Percentiles rank a stretch among this genome's conserved stretches.
Evolutionary conservation across 2,113 vertebrate species (phyloP).

Genomic region (Hippoglossus stenolepis): DNA sequence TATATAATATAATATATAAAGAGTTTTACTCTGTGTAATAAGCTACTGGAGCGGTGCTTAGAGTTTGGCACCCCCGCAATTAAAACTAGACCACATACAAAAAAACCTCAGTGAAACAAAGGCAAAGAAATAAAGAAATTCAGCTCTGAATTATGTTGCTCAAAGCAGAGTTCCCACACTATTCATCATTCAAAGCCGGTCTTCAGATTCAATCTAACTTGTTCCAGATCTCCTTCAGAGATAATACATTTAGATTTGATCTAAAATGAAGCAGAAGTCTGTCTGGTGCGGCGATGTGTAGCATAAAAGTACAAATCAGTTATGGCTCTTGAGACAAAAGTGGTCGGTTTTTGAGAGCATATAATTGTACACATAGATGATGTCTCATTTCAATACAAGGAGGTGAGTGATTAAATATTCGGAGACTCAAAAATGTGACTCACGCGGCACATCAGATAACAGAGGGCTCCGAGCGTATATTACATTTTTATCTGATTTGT

Average conservation of each 20-base stretch:
- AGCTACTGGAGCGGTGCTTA: too few relatives aligned
- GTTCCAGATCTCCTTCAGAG: background rate
- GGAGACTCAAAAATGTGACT: background rate
- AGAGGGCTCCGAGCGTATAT: background rate
- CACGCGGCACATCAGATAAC: background rate
- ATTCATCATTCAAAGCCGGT: background rate
- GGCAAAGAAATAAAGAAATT: background rate
- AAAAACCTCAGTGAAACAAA: background rate
- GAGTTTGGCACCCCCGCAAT: background rate
- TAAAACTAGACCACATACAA: background rate
- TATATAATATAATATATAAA: too few relatives aligned
- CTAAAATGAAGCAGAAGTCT: background rate
- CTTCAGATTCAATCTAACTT: background rate
- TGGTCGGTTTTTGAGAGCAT: background rate
- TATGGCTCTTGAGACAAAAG: background rate
- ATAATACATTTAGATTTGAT: slow-evolving; percentile 1
- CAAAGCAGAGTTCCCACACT: background rate
- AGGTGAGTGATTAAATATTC: background rate
- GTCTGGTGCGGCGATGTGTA: background rate
- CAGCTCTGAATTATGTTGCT: background rate
- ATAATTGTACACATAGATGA: background rate
- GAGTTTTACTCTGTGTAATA: too few relatives aligned
- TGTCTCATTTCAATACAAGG: background rate
- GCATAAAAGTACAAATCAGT: background rate
- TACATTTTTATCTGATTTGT: background rate